Evolutionary conservation across 2,797 vertebrate species (phyloP), one percentile per base, ranked within the genome.

Genomic region (Enteromius anoplus): DNA sequence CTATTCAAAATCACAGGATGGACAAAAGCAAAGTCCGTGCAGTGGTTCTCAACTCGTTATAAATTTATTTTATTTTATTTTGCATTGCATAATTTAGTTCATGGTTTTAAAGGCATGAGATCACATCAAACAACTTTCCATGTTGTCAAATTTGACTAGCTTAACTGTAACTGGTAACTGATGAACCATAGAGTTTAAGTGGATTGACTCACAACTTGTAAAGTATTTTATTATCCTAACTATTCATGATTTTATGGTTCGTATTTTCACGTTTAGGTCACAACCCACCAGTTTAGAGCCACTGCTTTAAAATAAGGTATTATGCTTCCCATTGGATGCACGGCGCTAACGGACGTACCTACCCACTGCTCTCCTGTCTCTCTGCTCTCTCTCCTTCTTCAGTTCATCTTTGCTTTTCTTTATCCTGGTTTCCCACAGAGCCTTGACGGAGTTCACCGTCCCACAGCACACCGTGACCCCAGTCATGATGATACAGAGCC

Each of bases 351-450:
- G 37, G 53, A 83, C 87, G 76, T 80, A 91, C 91, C 88, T 88
- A 78, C 90, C 89, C 47, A 86, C 29, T 11, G 84, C 85, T 11
- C 79, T 89, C 89, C 90, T 93, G 49, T 93, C 82, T 37, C 88
- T 92, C 82, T 93, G 93, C 76, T 95, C 92, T 68, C 91, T 93
- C 75, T 95, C 93, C 68, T 86, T 94, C 84, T 90, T 93, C 78
- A 94, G 80, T 40, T 96, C 95, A 84, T 96, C 94, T 78, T 89
- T 94, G 87, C 92, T 91, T 80, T 90, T 96, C 89, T 92, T 91
- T 91, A 98, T 98, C 90, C 96, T 94, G 19, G 92, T 95, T 92
- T 98, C 97, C 97, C 97, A 99, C 60, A 98, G 93, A 68, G 95
- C 90, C 88, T 96, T 98, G 80, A 96, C 93, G 81, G 96, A 94